A percentile compares a stretch with the other conserved stretches of the same genome.
Conservation (phyloP, 2,113 vertebrate species). For the Sturnus vulgaris region DNA sequence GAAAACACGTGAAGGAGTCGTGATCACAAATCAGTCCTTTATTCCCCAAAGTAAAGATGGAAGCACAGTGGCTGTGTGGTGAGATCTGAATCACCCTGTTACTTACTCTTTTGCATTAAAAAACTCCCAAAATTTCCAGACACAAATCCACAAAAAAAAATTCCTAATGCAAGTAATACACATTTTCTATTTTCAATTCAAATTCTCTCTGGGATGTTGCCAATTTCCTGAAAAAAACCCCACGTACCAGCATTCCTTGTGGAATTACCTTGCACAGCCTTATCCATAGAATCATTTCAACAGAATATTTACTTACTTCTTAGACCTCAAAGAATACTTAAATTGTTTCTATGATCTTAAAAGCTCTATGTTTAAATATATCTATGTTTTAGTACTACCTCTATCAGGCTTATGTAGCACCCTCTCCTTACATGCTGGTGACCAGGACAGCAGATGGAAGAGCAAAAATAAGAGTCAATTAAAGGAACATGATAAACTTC, state of each 20-base stretch:
- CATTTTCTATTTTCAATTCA: background rate
- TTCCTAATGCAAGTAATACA: background rate
- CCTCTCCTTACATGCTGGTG: background rate
- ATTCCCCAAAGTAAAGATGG: background rate
- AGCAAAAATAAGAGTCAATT: background rate
- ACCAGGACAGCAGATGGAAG: background rate
- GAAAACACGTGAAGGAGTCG: background rate
- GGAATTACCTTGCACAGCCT: background rate
- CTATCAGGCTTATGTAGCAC: background rate
- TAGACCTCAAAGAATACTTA: background rate
- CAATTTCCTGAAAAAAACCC: background rate
- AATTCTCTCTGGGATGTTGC: background rate
- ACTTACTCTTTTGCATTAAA: background rate
- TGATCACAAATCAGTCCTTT: background rate
- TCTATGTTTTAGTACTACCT: background rate
- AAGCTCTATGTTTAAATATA: background rate
- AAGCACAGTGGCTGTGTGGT: background rate
- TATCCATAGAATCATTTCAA: background rate
- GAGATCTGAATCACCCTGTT: background rate
- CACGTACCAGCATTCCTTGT: background rate
- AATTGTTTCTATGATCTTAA: background rate
- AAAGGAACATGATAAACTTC: background rate
- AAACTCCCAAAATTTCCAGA: background rate
- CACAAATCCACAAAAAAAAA: background rate
- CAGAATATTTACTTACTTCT: background rate